A percentile compares a stretch with the other conserved stretches of the same genome.
These are phyloP conservation scores for Ceratina japonica DNA, from an alignment of 1,140 invertebrate species.

Conservation along the genomic window DNA sequence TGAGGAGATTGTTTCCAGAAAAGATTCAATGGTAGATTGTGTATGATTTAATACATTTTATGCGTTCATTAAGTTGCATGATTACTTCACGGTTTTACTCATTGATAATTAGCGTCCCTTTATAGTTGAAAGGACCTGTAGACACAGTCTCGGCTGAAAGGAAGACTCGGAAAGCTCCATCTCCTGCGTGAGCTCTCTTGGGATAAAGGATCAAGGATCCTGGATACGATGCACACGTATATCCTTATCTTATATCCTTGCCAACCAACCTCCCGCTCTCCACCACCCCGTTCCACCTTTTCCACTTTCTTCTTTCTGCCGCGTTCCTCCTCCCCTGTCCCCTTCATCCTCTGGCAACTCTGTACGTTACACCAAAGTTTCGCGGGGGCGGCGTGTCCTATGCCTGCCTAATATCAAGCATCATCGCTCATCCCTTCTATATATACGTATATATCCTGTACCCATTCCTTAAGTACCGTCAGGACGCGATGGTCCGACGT, in stretches of 20 bases:
- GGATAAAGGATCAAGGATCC: conserved; percentile 77
- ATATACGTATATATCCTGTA: conserved; percentile 33
- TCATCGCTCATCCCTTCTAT: conserved; percentile 73
- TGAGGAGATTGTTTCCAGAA: too few species aligned
- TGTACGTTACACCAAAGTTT: conserved; percentile 65
- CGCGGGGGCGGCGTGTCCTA: conserved; percentile 63
- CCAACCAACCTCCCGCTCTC: conserved; percentile 54
- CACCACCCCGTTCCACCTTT: conserved; percentile 28
- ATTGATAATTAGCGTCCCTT: not conserved
- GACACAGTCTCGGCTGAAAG: conserved; percentile 65
- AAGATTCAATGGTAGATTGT: too few species aligned
- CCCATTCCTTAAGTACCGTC: conserved; percentile 47
- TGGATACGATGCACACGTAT: conserved; percentile 74
- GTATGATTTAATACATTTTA: too few species aligned
- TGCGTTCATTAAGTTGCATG: too few species aligned
- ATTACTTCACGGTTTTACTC: too few species aligned
- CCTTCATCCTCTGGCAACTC: conserved; percentile 42
- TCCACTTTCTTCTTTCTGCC: conserved; percentile 48
- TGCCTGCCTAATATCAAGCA: conserved; percentile 75
- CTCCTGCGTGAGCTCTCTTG: conserved; percentile 69
- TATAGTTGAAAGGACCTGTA: conserved; percentile 56
- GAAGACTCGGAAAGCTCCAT: conserved; percentile 71
- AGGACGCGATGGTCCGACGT: conserved; percentile 30
- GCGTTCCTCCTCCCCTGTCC: conserved; percentile 35
- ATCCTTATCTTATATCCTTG: conserved; percentile 75